Evolutionary conservation across 2,888 invertebrate genomes (phyloP), one percentile per base, ranked within the genome.

Genomic region (Trissoscelio sp.): DNA sequence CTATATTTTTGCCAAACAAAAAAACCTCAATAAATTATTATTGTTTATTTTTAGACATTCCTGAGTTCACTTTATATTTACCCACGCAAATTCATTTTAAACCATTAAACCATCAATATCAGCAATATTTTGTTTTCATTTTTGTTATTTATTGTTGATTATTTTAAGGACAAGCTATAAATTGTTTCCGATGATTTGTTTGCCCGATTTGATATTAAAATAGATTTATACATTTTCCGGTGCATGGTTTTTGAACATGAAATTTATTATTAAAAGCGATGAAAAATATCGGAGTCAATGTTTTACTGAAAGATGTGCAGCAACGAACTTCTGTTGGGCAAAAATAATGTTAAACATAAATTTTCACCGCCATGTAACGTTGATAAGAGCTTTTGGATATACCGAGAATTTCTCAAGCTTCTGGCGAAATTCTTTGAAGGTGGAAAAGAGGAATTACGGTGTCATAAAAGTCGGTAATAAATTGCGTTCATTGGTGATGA

Each of bases 301-400:
- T 51, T 60, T 53, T 44, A 69, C 16, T 53, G 46, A 69, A 60
- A 67, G 69, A 69, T 66, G 22, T 22, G 44, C 24, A 37, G 28
- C 69, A 48, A 55, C 48, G 18, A 64, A 57, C 39, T 72, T 55
- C 70, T 58, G 64, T 34, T 64, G 20, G 34, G 34, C 18, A 48
- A 72, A 78, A 78, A 51, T 78, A 77, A 77, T 70, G 79, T 51
- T 67, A 67, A 67, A 58, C 78, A 79, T 72, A 79, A 72, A 79
- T 79, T 66, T 79, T 72, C 46, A 24, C 20, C 16, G 28, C 48
- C 34, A 46, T 48, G 34, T 62, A 42, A 57, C 57, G 57, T 51
- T 64, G 70, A 78, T 70, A 72, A 78, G 72, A 66, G 78, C 62
- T 78, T 72, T 78, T 24, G 42, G 48, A 72, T 72, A 64, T 57